Evolutionary conservation across 2,797 vertebrate genomes (phyloP).

Genomic region (Oophaga sylvatica): DNA sequence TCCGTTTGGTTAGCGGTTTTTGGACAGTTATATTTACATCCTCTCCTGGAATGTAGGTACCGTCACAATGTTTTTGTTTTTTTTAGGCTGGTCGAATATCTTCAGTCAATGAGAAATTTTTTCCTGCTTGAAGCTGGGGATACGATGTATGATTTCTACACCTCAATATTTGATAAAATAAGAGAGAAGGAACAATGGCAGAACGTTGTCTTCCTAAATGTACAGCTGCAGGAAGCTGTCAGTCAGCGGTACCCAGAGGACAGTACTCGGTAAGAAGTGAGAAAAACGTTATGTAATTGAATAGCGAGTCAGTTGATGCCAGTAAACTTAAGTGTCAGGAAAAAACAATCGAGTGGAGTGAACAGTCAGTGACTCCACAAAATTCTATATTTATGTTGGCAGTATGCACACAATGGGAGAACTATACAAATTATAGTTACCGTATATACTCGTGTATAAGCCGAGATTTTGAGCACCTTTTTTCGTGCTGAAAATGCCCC

Average conservation of each 20-base stretch:
- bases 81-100: slow-evolving; percentile 83
- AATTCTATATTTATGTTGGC: neutral
- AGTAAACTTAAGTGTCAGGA: neutral
- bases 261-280: slow-evolving; percentile 80
- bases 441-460: too few relatives aligned
- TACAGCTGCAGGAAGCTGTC: slow-evolving; percentile 93
- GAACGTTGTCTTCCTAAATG: slow-evolving; percentile 90
- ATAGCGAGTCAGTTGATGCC: neutral
- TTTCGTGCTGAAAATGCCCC: too few relatives aligned
- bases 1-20: too few relatives aligned
- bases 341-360: neutral
- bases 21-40: too few relatives aligned
- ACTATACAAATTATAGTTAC: too few relatives aligned
- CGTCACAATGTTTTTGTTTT: neutral
- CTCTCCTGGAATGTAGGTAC: too few relatives aligned
- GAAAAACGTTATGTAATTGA: neutral
- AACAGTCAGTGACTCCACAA: neutral
- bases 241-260: slow-evolving; percentile 93
- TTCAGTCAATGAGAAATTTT: slow-evolving; percentile 98
- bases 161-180: slow-evolving; percentile 96
- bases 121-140: slow-evolving; percentile 97
- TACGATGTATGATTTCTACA: slow-evolving; percentile 99
- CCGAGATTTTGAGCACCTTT: too few relatives aligned
- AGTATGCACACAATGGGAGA: neutral
- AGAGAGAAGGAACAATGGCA: slow-evolving; percentile 96